These are phyloP conservation scores for Diorhabda sublineata DNA, from an alignment of 1,140 invertebrate species.

Conservation along the genomic window DNA sequence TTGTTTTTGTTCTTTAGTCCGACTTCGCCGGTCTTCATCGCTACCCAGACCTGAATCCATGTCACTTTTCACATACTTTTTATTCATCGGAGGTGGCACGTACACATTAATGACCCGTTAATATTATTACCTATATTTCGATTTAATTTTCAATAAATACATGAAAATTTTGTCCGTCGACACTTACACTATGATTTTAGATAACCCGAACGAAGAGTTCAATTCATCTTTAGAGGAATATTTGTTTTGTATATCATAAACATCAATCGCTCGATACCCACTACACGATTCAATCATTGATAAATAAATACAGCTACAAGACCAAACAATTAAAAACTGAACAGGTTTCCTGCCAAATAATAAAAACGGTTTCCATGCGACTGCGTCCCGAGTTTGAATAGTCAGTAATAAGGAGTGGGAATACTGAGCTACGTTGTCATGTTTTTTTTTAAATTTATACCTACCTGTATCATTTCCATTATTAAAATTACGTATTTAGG, in stretches of 20 bases:
- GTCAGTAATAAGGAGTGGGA: not conserved
- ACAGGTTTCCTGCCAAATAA: slow-evolving; percentile 10
- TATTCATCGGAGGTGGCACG: slow-evolving; percentile 24
- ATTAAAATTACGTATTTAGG: too few relatives aligned
- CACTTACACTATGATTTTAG: slow-evolving; percentile 3
- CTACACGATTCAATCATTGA: not conserved
- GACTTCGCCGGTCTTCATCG: slow-evolving; percentile 50
- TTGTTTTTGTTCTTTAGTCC: slow-evolving; percentile 65
- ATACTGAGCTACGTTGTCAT: not conserved
- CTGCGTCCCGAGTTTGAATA: not conserved
- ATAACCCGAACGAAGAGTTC: not conserved
- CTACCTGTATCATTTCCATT: too few relatives aligned
- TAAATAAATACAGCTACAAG: not conserved
- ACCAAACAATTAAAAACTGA: not conserved
- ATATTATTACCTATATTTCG: slow-evolving; percentile 7
- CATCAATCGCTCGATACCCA: not conserved
- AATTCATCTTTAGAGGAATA: not conserved
- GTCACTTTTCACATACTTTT: slow-evolving; percentile 44
- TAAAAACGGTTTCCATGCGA: not conserved
- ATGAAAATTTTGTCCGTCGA: not conserved
- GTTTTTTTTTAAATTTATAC: not conserved
- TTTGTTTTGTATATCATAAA: not conserved
- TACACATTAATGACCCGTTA: slow-evolving; percentile 17
- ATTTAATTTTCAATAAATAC: slow-evolving; percentile 5
- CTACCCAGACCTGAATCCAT: slow-evolving; percentile 58